Evolutionary conservation across 2,113 vertebrate genomes (phyloP).

Genomic region (Aphyosemion australe): DNA sequence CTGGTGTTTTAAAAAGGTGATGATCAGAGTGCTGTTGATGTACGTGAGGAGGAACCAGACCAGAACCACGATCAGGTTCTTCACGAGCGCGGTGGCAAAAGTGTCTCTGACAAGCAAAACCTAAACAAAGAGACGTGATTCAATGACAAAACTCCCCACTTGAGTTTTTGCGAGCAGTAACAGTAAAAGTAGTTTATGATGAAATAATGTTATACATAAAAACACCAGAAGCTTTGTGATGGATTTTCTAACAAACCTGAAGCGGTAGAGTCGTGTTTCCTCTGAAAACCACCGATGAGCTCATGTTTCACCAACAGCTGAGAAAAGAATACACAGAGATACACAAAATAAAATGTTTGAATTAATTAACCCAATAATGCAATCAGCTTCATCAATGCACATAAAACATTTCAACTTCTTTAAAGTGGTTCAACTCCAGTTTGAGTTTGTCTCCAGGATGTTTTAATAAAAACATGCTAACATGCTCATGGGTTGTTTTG

Average conservation of each 20-base stretch:
- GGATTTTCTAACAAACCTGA: conserved; percentile 38
- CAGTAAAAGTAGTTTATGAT: too few relatives aligned
- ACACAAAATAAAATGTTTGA: too few relatives aligned
- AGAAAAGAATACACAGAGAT: not conserved
- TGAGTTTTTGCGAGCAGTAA: too few relatives aligned
- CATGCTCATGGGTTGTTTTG: too few relatives aligned
- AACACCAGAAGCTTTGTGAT: too few relatives aligned
- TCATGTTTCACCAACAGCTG: conserved; percentile 57
- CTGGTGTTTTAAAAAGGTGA: conserved; percentile 74
- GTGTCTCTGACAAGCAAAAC: conserved; percentile 61
- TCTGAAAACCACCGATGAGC: conserved; percentile 35
- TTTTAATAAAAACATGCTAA: too few relatives aligned
- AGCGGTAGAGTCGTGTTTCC: conserved; percentile 40
- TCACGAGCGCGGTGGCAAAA: conserved; percentile 60
- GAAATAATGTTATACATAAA: not conserved
- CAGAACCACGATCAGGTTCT: conserved; percentile 71
- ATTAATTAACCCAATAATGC: not conserved
- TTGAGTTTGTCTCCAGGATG: too few relatives aligned
- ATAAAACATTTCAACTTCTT: too few relatives aligned
- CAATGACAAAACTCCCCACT: not conserved
- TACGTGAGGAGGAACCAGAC: conserved; percentile 75
- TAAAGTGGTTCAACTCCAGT: too few relatives aligned
- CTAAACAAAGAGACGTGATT: not conserved
- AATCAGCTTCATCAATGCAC: not conserved
- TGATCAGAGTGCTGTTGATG: conserved; percentile 67